phyloP scores from a whole-genome alignment of 2,888 invertebrate genomes.

The Agonopterix alstromeriana region DNA sequence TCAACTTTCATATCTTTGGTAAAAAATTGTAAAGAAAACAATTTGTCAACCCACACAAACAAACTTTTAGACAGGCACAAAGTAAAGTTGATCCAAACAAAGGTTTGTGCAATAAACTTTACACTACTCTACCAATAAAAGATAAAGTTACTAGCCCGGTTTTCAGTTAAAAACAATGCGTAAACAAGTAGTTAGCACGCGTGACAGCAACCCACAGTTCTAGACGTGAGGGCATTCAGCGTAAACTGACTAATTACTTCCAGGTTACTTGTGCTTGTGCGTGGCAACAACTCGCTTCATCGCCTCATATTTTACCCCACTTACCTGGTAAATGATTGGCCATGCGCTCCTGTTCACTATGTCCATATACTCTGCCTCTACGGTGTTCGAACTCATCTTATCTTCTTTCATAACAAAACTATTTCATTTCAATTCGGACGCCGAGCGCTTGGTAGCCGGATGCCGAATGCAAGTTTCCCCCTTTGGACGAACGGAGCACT shows the following conservation, averaged over 20 bases:
- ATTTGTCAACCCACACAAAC: too few species aligned
- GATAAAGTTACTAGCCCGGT: too few species aligned
- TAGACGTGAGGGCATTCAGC: neutral
- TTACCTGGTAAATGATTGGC: slow-evolving; percentile 84
- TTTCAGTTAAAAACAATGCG: too few species aligned
- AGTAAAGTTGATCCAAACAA: slow-evolving; percentile 1
- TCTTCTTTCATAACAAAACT: slow-evolving; percentile 29
- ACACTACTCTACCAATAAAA: too few species aligned
- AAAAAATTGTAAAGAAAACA: too few species aligned
- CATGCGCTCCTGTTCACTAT: slow-evolving; percentile 83
- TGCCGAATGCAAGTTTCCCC: slow-evolving; percentile 14
- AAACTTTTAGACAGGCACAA: too few species aligned
- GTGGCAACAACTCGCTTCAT: slow-evolving; percentile 33
- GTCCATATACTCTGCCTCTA: slow-evolving; percentile 85
- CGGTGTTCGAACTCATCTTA: slow-evolving; percentile 33
- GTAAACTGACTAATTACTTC: neutral
- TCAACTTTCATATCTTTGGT: too few species aligned
- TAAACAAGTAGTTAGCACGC: neutral
- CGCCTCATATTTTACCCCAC: slow-evolving; percentile 29
- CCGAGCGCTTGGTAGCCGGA: slow-evolving; percentile 29
- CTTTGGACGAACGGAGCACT: too few species aligned
- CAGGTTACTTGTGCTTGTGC: slow-evolving; percentile 29
- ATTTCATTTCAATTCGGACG: slow-evolving; percentile 30
- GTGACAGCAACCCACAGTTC: neutral
- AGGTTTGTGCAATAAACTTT: neutral